Base-by-base conservation (phyloP, 2,888 invertebrate genomes). In the Falcaria lacertinaria region DNA sequence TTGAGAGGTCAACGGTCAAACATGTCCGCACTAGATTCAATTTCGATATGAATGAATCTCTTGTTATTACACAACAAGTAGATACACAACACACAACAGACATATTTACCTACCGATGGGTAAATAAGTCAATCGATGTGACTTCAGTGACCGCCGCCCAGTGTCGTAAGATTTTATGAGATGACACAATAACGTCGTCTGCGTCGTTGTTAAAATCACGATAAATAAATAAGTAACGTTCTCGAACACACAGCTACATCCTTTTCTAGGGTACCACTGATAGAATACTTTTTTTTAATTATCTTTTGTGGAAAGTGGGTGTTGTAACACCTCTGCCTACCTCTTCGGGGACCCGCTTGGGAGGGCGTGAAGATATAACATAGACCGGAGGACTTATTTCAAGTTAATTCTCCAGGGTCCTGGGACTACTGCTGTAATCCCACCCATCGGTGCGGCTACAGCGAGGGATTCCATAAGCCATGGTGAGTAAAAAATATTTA, bases 401-500 rank as follows among this genome's bases (percentile, higher is more conserved):
- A 33, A 8, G 22, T 11, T 33, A 13, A 25, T 44, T 3, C 51
- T 52, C 6, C 43, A 57, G 93, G 93, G 5, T 90, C 92, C 1
- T 96, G 96, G 96, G 96, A 96, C 69, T 96, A 96, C 64, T 96
- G 96, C 67, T 96, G 96, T 62, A 91, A 94, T 17, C 94, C 95
- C 0, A 92, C 93, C 28, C 95, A 96, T 70, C 92, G 94, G 40
- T 96, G 96, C 70, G 96, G 96, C 1, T 95, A 94, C 67, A 95
- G 96, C 17, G 93, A 93, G 69, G 96, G 95, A 48, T 94, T 94
- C 65, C 90, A 91, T 43, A 96, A 96, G 69, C 95, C 95, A 47
- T 96, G 96, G 96, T 95, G 82, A 81, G 19, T 17, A 11, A 36
- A n/a, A n/a, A n/a, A n/a, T n/a, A n/a, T n/a, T n/a, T n/a, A n/a